Base-by-base conservation (phyloP, 1,140 invertebrate genomes). In the Chironomus striatipennis region DNA sequence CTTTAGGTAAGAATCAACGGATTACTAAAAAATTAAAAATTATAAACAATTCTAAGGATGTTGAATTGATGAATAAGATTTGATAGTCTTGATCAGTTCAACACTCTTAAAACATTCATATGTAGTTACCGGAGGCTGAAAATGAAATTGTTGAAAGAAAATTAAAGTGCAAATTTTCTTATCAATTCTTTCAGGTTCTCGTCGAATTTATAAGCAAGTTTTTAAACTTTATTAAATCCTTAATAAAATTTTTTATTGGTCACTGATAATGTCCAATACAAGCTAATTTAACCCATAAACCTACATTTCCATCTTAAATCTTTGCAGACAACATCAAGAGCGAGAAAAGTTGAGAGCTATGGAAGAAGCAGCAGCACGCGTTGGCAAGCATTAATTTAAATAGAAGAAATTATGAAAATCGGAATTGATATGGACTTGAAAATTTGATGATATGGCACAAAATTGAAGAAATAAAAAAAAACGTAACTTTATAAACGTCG, bases 1-100 rank as follows among this genome's bases (percentile, higher is more conserved):
- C 76, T 82, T 81, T 75, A 81, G 81, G 81, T 82, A 74, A 82
- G 10, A 2, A 15, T 70, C 65, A 70, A n/a, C n/a, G n/a, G n/a
- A n/a, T n/a, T n/a, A n/a, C n/a, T n/a, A n/a, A n/a, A n/a, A n/a
- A n/a, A n/a, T n/a, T n/a, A n/a, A n/a, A n/a, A n/a, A n/a, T n/a
- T n/a, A n/a, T n/a, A n/a, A n/a, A n/a, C n/a, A n/a, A n/a, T n/a
- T n/a, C n/a, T n/a, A n/a, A n/a, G n/a, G n/a, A n/a, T n/a, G n/a
- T n/a, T n/a, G n/a, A n/a, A n/a, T n/a, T n/a, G n/a, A n/a, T n/a
- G n/a, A n/a, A n/a, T n/a, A n/a, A n/a, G n/a, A n/a, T n/a, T n/a
- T n/a, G n/a, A n/a, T n/a, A n/a, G n/a, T n/a, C n/a, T n/a, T n/a
- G n/a, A n/a, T n/a, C n/a, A n/a, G n/a, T n/a, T n/a, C n/a, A n/a